Base-by-base conservation (phyloP, 2,113 vertebrate genomes). In the Nothocercus julius region DNA sequence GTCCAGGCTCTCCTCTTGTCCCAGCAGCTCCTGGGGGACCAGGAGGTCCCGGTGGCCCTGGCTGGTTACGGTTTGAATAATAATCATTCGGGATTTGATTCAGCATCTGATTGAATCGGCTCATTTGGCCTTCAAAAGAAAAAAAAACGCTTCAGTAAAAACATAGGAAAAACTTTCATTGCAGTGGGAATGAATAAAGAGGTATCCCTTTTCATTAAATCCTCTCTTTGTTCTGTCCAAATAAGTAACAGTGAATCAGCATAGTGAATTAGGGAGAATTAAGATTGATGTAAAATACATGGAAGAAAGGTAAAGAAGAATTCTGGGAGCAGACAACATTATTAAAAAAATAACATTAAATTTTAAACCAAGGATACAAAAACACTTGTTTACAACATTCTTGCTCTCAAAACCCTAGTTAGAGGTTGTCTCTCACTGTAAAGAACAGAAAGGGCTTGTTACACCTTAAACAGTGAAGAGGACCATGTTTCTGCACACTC, bases 1-100 rank as follows among this genome's bases (percentile, higher is more conserved):
- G 38, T 38, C 99, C 99, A 3, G 98, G 98, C 78, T 99, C 99
- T 97, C 99, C 99, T 74, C 98, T 97, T 68, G 98, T 66, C 36
- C 99, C 99, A 82, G 97, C 97, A 12, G 89, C 97, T 85, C 99
- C 99, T 2, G 98, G 85, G 3, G 98, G 87, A 2, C 99, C 99
- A 6, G 99, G 98, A 5, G 98, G 98, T 3, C 99, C 99, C 0
- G 99, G 92, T 1, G 99, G 99, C 21, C 99, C 99, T 5, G 99
- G 99, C 82, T 97, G 98, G 87, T 98, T 99, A 80, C 98, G 98
- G 80, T 64, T 98, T n/a, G 98, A 98, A 90, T 98, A 98, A 85
- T 99, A 98, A 85, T 98, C 97, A 6, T 98, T 99, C 2, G 99
- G 99, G 92, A 99, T 99, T 97, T 99, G 99, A 97, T 99, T 99